phyloP scores from a whole-genome alignment of 2,888 invertebrate species.

The Conchocele bisecta region DNA sequence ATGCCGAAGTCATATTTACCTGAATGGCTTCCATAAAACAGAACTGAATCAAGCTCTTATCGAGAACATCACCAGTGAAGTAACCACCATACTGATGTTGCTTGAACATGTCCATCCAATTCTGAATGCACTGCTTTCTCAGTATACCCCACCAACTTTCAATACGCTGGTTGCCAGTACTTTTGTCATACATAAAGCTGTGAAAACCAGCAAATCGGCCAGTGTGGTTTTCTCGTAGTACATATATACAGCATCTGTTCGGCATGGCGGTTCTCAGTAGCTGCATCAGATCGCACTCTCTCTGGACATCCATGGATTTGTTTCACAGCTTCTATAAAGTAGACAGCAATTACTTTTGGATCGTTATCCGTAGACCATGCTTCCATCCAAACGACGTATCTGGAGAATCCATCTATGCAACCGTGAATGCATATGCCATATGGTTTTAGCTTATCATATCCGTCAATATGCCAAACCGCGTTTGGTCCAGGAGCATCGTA shows the following conservation, averaged over 20 bases:
- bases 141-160: no score
- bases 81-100: constrained; percentile 16
- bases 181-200: constrained; percentile 37
- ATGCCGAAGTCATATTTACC: no score
- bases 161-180: no score
- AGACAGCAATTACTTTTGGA: constrained; percentile 35
- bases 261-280: constrained; percentile 46
- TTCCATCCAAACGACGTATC: constrained; percentile 50
- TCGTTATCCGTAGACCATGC: constrained; percentile 42
- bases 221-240: neutral
- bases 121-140: constrained; percentile 31
- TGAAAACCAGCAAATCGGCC: constrained; percentile 9
- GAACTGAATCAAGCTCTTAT: constrained; percentile 39
- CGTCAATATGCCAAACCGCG: constrained; percentile 51
- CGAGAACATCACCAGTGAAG: constrained; percentile 30
- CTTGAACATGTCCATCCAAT: constrained; percentile 47
- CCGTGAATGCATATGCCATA: constrained; percentile 52
- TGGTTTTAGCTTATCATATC: constrained; percentile 56
- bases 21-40: constrained; percentile 52
- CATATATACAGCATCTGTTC: constrained; percentile 2
- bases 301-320: constrained; percentile 37
- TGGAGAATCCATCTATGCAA: constrained; percentile 51
- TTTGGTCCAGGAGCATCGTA: constrained; percentile 45
- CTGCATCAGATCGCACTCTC: constrained; percentile 37
- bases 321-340: constrained; percentile 33